Base-by-base conservation (phyloP, 2,888 invertebrate genomes). In the Conus canariensis region DNA sequence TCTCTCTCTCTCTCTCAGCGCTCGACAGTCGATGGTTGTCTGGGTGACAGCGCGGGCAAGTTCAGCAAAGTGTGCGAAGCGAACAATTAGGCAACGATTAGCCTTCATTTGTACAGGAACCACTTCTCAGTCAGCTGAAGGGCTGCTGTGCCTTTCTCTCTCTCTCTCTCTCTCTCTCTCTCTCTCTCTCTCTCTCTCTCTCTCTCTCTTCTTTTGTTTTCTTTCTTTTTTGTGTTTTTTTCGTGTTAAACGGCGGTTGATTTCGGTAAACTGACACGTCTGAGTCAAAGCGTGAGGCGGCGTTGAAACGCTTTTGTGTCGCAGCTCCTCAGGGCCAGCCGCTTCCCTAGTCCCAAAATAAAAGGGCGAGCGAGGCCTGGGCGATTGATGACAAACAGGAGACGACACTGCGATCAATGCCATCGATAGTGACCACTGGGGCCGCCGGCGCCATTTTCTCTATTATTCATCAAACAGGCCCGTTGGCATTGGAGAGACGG, bases 41-140 rank as follows among this genome's bases (percentile, higher is more conserved):
- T 19, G 58, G 56, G 82, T 56, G 82, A 83, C 58, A 22, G 12
- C 9, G 64, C 64, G 16, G 16, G 19, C 74, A 74, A 74, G 74
- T 22, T 74, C n/a, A n/a, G 64, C n/a, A n/a, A 74, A 74, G 74
- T 58, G 82, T 83, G 82, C 19, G 19, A 22, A 19, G 58, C 56
- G 56, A 25, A 25, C 82, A 83, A 83, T 83, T 83, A 83, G 82
- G 7, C 56, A 56, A 83, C 80, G 80, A 80, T 80, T 80, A 80
- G 45, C 30, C 30, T 30, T 80, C 80, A 30, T 30, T 80, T 80
- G 80, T 80, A 80, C 80, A 16, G 45, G 30, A 14, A 12, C 30
- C 80, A 80, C 80, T 45, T 80, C 12, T 45, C 80, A 80, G 30
- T 12, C 80, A 30, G 30, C 30, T 7, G 30, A 80, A 45, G 19